Base-by-base conservation (phyloP, 2,888 invertebrate genomes). In the Trichogramma dendrolimi region DNA sequence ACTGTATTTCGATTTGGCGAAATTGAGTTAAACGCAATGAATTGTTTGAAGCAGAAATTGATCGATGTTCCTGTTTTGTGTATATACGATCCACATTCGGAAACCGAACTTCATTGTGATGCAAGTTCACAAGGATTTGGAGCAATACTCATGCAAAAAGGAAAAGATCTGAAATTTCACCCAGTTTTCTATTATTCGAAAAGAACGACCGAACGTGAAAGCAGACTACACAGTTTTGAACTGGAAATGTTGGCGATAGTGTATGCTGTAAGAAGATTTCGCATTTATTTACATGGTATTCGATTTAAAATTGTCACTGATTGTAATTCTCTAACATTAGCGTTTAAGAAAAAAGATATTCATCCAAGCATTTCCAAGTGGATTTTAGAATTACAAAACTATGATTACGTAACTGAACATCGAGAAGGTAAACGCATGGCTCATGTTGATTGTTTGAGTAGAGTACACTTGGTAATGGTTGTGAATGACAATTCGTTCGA, bases 401-500 rank as follows among this genome's bases (percentile, higher is more conserved):
- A 10, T 27, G 55, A 55, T 8, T 43, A 4, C 55, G 6, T 4
- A 4, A 11, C 11, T 5, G n/a, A 41, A 14, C 56, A 56, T n/a
- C 39, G 48, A 11, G 11, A 46, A 7, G 48, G 56, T 10, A 43
- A 10, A 8, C 5, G n/a, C 4, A 39, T 56, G 40, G 5, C 39
- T 4, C 56, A 56, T 14, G 56, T 56, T 4, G 56, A 56, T 41
- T 43, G 14, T 5, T 8, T 46, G 38, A 27, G 51, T 51, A 14
- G 51, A 51, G 14, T 14, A 6, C 6, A 39, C n/a, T 27, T 38
- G 14, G 14, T 54, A n/a, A 4, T 6, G n/a, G 55, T 64, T 5
- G 41, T 66, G 4, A 58, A 63, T 8, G 63, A 62, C 27, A 63
- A 66, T 42, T 40, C 60, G 0, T 48, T 66, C 6, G 60, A 66